Evolutionary conservation across 2,113 vertebrate species (phyloP).

Genomic region (Oreochromis aureus): DNA sequence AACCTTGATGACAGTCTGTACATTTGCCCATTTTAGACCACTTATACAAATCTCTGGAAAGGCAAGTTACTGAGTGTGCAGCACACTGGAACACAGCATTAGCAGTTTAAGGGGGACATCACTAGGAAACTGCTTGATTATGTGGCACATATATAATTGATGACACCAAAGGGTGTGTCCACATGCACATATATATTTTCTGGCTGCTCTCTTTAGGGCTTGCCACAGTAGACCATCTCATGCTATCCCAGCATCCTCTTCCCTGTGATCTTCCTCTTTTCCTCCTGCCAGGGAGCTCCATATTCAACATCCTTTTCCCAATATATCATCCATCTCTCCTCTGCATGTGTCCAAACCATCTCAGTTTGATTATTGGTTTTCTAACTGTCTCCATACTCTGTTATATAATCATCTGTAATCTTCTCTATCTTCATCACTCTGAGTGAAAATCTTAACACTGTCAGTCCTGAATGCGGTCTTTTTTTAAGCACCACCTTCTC

Average conservation of each 20-base stretch:
- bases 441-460: not conserved
- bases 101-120: not conserved
- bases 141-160: not conserved
- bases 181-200: not conserved
- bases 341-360: not conserved
- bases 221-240: not conserved
- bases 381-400: not conserved
- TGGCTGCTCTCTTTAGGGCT: not conserved
- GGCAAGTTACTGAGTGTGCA: not conserved
- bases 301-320: not conserved
- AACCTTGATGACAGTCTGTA: not conserved
- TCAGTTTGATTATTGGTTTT: not conserved
- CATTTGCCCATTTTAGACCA: not conserved
- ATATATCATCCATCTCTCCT: not conserved
- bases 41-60: not conserved
- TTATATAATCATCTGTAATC: not conserved
- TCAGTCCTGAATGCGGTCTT: not conserved
- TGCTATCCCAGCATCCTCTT: not conserved
- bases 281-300: not conserved
- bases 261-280: not conserved
- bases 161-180: not conserved
- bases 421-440: not conserved
- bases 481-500: not conserved
- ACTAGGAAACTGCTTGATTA: rapidly evolving
- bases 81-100: not conserved